Conservation (phyloP, 1,140 invertebrate genomes). For the Nephila pilipes region DNA sequence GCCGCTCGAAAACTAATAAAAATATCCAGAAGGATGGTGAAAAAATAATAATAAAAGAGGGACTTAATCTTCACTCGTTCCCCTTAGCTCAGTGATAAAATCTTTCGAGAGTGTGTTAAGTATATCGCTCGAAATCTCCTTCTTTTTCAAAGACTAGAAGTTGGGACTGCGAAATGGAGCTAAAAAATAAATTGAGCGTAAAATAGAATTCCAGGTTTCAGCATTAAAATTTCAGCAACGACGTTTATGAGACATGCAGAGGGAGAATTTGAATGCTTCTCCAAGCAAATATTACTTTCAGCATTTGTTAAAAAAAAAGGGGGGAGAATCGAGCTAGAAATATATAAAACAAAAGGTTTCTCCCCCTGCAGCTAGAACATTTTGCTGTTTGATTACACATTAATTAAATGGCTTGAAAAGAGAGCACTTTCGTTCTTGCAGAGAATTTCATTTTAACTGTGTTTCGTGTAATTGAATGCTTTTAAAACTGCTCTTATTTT, state of each 20-base stretch:
- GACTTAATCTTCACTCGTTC: neutral
- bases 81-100: slow-evolving; percentile 42
- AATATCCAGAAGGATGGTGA: neutral
- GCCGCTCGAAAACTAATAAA: slow-evolving; percentile 26
- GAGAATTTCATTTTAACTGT: neutral
- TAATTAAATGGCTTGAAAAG: slow-evolving; percentile 10
- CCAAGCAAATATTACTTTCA: slow-evolving; percentile 5
- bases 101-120: slow-evolving; percentile 55
- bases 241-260: slow-evolving; percentile 27
- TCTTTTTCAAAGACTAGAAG: neutral
- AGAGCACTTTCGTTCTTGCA: neutral
- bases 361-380: neutral
- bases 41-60: neutral
- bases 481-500: neutral
- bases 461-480: slow-evolving; percentile 15
- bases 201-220: slow-evolving; percentile 49
- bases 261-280: neutral
- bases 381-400: slow-evolving; percentile 22
- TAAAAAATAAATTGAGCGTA: slow-evolving; percentile 61
- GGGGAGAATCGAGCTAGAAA: neutral
- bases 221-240: slow-evolving; percentile 57
- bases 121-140: slow-evolving; percentile 39
- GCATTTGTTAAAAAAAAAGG: neutral
- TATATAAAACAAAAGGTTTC: neutral
- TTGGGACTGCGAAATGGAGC: slow-evolving; percentile 14